Conservation (phyloP, 2,797 vertebrate genomes). For the Rousettus madagascariensis region DNA sequence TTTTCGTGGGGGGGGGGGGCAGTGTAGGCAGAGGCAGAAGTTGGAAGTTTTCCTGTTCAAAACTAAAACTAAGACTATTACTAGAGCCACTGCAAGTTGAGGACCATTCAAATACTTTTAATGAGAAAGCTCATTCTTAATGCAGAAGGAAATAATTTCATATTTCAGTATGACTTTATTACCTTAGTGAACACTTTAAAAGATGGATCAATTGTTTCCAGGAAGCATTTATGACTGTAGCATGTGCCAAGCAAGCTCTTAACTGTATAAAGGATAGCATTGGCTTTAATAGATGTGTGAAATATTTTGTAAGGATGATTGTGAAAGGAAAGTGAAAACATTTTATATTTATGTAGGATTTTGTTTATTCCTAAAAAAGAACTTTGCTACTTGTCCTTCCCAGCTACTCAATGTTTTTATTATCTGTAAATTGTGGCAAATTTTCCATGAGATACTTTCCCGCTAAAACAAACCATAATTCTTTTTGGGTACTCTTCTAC, state of each 20-base stretch:
- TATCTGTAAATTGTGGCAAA: not conserved
- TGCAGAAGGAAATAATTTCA: constrained; percentile 51
- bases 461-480: not conserved
- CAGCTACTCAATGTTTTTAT: not conserved
- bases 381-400: not conserved
- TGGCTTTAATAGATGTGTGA: not conserved
- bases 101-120: constrained; percentile 13
- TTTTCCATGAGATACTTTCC: not conserved
- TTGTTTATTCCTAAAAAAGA: not conserved
- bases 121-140: constrained; percentile 42
- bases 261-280: not conserved
- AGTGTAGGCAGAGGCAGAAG: not conserved
- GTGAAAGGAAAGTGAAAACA: not conserved
- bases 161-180: constrained; percentile 59
- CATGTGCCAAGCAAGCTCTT: constrained; percentile 58
- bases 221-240: constrained; percentile 53
- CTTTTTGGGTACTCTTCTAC: not conserved
- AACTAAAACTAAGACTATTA: constrained; percentile 16
- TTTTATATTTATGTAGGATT: not conserved
- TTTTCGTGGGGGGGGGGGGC: not conserved
- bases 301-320: not conserved
- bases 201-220: constrained; percentile 5
- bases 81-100: not conserved
- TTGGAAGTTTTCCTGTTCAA: constrained; percentile 14
- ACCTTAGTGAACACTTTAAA: constrained; percentile 48